Evolutionary conservation across 1,140 invertebrate species (phyloP), one percentile per base, ranked within the genome.

Genomic region (Zaprionus nigranus): DNA sequence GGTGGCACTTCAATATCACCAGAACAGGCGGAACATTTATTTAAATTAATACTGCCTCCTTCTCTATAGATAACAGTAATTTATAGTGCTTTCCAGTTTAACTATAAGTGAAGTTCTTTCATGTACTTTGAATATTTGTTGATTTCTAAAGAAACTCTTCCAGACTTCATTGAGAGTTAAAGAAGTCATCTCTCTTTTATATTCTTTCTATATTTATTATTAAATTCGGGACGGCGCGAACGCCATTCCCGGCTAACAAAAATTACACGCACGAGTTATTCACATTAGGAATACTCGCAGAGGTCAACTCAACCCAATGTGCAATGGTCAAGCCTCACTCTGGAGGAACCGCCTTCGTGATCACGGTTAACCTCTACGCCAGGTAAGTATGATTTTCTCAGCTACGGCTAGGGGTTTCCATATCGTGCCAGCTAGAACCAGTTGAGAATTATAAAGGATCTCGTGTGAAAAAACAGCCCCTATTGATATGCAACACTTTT

Each of bases 281-380:
- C 91, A 78, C 91, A 91, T 92, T 91, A 87, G 87, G 91, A 90
- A 86, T 91, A 92, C 91, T 93, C 91, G 91, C 91, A 82, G 36
- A 73, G 75, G 85, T 91, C 87, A 91, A 91, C 82, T 78, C 78
- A 77, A 70, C 80, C 72, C 53, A 58, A 61, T 58, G 77, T 76
- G 79, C 64, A 78, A 92, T 92, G 91, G 73, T 82, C 82, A 84
- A 93, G 94, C 93, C 94, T 95, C 94, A 80, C 93, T 93, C 94
- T 94, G 94, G 94, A 94, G 93, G 93, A 94, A 95, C 94, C 94
- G 93, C 94, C 95, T 95, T 94, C 79, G 60, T 95, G 95, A 95
- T 95, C 94, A 94, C 92, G 94, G 94, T 95, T 88, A 93, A 93
- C 93, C 94, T 94, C 94, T 93, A 92, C 93, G 93, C 93, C 93